Percentiles rank a stretch among this genome's conserved stretches.
Conservation (phyloP, 2,113 vertebrate genomes). For the Rousettus leschenaultii region DNA sequence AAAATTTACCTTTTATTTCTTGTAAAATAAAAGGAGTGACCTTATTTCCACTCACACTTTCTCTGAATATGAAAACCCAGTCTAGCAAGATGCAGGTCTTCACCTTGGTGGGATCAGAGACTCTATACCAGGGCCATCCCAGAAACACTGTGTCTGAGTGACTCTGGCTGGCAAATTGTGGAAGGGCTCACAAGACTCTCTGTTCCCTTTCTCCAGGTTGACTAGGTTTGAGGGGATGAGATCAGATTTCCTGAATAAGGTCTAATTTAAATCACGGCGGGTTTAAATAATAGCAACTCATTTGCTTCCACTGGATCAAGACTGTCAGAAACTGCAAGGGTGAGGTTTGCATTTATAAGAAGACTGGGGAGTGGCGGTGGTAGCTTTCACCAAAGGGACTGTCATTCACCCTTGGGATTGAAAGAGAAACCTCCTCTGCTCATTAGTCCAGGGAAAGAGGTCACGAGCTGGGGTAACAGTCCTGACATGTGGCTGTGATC, state of each 20-base stretch:
- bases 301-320: background rate
- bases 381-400: background rate
- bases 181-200: background rate
- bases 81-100: background rate
- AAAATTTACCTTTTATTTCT: background rate
- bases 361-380: background rate
- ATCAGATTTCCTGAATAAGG: slow-evolving; percentile 45
- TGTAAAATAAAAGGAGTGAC: background rate
- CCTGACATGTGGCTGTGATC: background rate
- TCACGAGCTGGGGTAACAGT: background rate
- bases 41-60: background rate
- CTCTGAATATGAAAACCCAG: background rate
- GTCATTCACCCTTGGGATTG: background rate
- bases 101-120: background rate
- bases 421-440: background rate
- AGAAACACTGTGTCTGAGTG: background rate
- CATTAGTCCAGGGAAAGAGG: background rate
- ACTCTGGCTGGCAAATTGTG: too few relatives aligned
- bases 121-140: background rate
- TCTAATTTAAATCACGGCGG: slow-evolving; percentile 48
- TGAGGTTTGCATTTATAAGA: slow-evolving; percentile 35
- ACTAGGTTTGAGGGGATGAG: background rate
- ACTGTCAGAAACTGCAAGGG: background rate
- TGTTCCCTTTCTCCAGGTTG: background rate
- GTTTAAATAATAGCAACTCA: slow-evolving; percentile 48